These are phyloP conservation scores for Triplophysa siluroides DNA, from an alignment of 2,113 vertebrate species.

Conservation along the genomic window DNA sequence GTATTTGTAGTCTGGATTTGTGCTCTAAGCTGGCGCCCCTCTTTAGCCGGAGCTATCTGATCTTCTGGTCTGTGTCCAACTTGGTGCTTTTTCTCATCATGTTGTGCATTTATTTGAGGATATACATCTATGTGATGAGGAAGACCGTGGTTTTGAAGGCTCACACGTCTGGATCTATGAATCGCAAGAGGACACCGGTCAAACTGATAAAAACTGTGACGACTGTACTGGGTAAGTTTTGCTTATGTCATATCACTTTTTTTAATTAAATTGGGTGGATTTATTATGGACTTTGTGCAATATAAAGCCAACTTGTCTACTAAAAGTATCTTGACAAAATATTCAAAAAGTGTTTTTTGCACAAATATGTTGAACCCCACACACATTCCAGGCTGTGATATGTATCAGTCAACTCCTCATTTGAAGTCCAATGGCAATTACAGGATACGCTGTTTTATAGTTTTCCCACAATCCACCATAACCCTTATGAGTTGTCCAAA, in stretches of 20 bases:
- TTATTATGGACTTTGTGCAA: background rate
- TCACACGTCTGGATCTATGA: slow-evolving; percentile 87
- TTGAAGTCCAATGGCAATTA: slow-evolving; percentile 23
- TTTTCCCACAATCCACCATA: slow-evolving; percentile 16
- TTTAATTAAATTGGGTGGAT: background rate
- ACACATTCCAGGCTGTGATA: slow-evolving; percentile 5
- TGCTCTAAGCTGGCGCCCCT: slow-evolving; percentile 92
- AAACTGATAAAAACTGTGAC: slow-evolving; percentile 99
- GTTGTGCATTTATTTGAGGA: slow-evolving; percentile 89
- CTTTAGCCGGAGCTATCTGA: slow-evolving; percentile 93
- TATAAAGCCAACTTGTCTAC: background rate
- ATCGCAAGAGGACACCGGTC: slow-evolving; percentile 87
- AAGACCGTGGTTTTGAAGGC: slow-evolving; percentile 84
- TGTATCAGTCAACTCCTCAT: slow-evolving; percentile 14
- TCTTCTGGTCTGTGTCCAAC: slow-evolving; percentile 93
- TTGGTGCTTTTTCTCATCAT: slow-evolving; percentile 89
- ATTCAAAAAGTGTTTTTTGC: background rate
- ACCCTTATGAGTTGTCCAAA: slow-evolving; percentile 24
- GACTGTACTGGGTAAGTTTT: slow-evolving; percentile 89
- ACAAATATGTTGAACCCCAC: background rate
- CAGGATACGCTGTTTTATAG: slow-evolving; percentile 16
- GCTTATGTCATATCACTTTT: no score
- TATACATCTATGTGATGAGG: slow-evolving; percentile 91
- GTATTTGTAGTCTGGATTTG: slow-evolving; percentile 83
- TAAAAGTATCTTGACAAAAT: background rate